Base-by-base conservation (phyloP, 2,888 invertebrate genomes). In the Galerucella calmariensis region DNA sequence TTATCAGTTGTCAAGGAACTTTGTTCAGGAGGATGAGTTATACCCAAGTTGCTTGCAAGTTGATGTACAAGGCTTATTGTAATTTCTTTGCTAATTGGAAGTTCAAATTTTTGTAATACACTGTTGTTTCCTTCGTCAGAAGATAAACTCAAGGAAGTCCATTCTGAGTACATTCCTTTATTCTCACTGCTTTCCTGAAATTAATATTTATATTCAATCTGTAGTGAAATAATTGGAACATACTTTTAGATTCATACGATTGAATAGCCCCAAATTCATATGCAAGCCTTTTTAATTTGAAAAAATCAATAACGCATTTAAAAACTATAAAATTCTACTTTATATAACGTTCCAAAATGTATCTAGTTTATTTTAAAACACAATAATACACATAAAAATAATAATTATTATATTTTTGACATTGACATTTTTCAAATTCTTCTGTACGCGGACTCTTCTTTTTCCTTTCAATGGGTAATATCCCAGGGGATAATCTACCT, bases 211-310 rank as follows among this genome's bases (percentile, higher is more conserved):
- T 16, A 69, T 58, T 48, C 6, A 44, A 48, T 8, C 6, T 24
- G 10, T 61, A 48, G 16, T 44, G n/a, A 44, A 51, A 63, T 51
- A 46, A 27, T 48, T 16, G n/a, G 14, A 12, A 16, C 35, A 69
- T 88, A 93, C 94, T 91, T 94, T 93, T 86, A 92, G 90, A 89
- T 94, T 94, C 87, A 94, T 93, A 90, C 93, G 92, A 86, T 94
- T 94, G 87, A 94, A 94, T 86, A 94, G 91, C 89, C 92, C 93
- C 90, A 94, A 93, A 94, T 94, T 94, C 94, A 94, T 94, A 92
- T 77, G 83, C 82, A 75, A 78, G 81, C 77, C 78, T 78, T 81
- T 79, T 56, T 16, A 56, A 10, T 20, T 56, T 20, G 1, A 56
- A 53, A 51, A 53, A n/a, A 53, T 14, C 20, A 56, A 56, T 1